A percentile compares a stretch with the other conserved stretches of the same genome.
Conservation (phyloP, 1,140 invertebrate genomes). For the Steinernema feltiae region DNA sequence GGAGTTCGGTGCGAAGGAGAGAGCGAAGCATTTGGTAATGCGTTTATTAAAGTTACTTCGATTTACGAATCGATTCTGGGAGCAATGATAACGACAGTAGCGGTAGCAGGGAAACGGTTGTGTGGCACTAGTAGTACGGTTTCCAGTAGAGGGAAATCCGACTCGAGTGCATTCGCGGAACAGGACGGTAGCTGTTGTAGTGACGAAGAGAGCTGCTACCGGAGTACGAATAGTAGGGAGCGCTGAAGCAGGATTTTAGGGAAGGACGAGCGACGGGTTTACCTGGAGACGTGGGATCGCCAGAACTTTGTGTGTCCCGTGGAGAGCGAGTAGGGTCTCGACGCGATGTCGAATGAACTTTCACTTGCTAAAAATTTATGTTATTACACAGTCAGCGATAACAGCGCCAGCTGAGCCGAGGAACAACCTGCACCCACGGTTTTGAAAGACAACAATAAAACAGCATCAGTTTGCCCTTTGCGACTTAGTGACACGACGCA, state of each 20-base stretch:
- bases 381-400: no score
- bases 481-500: no score
- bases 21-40: not conserved
- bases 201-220: constrained; percentile 33
- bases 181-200: constrained; percentile 38
- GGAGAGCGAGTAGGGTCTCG: constrained; percentile 28
- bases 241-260: constrained; percentile 10
- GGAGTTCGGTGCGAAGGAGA: not conserved
- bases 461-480: no score
- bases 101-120: not conserved
- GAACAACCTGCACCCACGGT: no score
- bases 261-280: not conserved
- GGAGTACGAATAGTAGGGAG: constrained; percentile 34
- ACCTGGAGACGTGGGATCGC: not conserved
- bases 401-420: no score
- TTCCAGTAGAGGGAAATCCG: not conserved
- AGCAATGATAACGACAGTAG: not conserved
- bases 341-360: constrained; percentile 30
- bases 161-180: not conserved
- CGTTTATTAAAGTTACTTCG: not conserved
- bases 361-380: no score
- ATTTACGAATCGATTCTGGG: not conserved
- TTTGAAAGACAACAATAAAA: no score
- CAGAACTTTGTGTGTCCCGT: constrained; percentile 21
- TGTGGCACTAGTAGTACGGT: not conserved